phyloP scores from a whole-genome alignment of 2,113 vertebrate genomes.

The Gymnobelideus leadbeateri region DNA sequence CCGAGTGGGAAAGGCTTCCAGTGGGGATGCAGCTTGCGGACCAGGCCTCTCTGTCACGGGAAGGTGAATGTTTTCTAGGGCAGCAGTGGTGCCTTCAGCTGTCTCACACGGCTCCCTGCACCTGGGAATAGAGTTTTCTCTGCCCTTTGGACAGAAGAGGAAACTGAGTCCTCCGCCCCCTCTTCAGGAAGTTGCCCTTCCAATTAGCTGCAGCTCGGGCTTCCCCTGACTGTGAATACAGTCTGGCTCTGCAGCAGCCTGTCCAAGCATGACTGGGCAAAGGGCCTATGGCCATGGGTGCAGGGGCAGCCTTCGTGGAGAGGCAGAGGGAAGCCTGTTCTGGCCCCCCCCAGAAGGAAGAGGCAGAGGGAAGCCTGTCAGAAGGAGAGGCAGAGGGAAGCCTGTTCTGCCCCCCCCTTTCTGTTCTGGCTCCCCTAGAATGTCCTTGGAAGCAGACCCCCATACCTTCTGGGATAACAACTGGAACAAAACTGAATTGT shows the following conservation, averaged over 20 bases:
- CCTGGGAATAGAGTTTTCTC: not conserved
- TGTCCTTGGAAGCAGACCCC: not conserved
- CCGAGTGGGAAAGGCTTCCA: no score
- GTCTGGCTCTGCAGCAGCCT: not conserved
- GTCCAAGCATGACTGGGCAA: no score
- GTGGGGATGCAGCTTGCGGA: not conserved
- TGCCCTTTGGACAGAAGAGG: not conserved
- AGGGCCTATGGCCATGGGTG: not conserved
- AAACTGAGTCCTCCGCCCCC: not conserved
- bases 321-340: not conserved
- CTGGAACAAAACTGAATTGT: rapidly evolving
- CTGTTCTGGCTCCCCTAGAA: not conserved
- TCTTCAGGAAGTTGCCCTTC: not conserved
- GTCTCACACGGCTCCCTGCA: not conserved
- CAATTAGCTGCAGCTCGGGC: not conserved
- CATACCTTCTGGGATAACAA: not conserved
- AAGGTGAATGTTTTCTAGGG: not conserved
- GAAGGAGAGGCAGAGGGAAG: not conserved
- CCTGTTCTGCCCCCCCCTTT: no score
- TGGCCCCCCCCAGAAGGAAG: no score
- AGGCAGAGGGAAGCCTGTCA: no score
- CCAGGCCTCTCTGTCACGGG: no score
- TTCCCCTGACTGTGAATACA: not conserved
- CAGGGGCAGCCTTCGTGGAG: not conserved
- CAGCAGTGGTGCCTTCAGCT: not conserved